Conservation (phyloP, 2,797 vertebrate genomes). For the Amphiprion clarkii region DNA sequence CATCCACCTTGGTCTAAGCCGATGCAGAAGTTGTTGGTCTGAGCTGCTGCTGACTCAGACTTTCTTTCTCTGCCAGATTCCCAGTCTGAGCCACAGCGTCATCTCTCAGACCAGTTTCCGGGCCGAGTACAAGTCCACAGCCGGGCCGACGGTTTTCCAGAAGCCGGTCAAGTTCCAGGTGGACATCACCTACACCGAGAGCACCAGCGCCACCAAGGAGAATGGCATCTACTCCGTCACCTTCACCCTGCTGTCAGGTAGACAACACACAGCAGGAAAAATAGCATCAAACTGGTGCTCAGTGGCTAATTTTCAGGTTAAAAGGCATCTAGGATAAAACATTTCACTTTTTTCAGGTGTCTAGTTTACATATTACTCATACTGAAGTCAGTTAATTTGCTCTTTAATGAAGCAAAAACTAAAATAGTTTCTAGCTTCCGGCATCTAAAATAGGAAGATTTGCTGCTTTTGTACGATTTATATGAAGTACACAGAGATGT, state of each 20-base stretch:
- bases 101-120: slow-evolving; percentile 98
- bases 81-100: slow-evolving; percentile 98
- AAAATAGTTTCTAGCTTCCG: no score
- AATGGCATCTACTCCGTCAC: slow-evolving; percentile 98
- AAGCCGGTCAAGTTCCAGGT: slow-evolving; percentile 99
- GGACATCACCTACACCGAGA: slow-evolving; percentile 98
- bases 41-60: no score
- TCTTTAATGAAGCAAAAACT: no score
- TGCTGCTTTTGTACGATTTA: no score
- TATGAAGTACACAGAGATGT: no score
- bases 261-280: slow-evolving; percentile 4
- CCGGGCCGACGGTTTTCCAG: slow-evolving; percentile 97
- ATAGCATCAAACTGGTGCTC: no score
- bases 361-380: no score
- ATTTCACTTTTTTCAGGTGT: no score
- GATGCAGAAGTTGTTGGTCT: slow-evolving; percentile 2
- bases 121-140: slow-evolving; percentile 95
- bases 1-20: background rate
- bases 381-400: no score
- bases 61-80: slow-evolving; percentile 86
- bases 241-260: slow-evolving; percentile 97
- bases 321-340: no score
- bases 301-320: no score
- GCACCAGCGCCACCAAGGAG: slow-evolving; percentile 93
- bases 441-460: no score